phyloP scores from a whole-genome alignment of 1,140 invertebrate genomes.

The Euborellia annulipes region DNA sequence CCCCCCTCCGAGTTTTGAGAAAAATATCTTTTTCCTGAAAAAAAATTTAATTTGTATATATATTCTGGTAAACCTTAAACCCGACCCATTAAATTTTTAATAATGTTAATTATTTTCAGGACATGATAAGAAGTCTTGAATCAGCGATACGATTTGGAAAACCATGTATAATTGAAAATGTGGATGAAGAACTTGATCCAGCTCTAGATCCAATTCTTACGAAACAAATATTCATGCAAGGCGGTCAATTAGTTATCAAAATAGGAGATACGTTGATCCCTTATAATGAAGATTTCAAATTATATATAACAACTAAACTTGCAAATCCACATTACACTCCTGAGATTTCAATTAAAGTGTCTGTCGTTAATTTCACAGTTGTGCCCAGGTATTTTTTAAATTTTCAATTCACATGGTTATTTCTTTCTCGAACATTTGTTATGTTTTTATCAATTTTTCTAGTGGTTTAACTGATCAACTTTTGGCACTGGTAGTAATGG shows the following conservation, averaged over 20 bases:
- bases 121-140: constrained; percentile 51
- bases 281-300: constrained; percentile 41
- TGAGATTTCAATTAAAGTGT: constrained; percentile 47
- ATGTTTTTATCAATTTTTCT: constrained; percentile 11
- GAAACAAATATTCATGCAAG: constrained; percentile 30
- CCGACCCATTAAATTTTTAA: too few relatives aligned
- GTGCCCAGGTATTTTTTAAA: constrained; percentile 31
- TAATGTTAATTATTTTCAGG: constrained; percentile 18
- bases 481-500: constrained; percentile 52
- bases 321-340: constrained; percentile 55
- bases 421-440: background rate
- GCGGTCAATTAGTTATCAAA: constrained; percentile 18
- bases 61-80: too few relatives aligned
- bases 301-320: constrained; percentile 55
- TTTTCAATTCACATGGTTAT: background rate
- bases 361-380: constrained; percentile 53
- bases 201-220: constrained; percentile 44
- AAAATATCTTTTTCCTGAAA: too few relatives aligned
- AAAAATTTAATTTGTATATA: too few relatives aligned
- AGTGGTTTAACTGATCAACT: constrained; percentile 53
- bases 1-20: too few relatives aligned
- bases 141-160: constrained; percentile 54
- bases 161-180: constrained; percentile 43
- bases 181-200: constrained; percentile 44
- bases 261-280: constrained; percentile 45